Evolutionary conservation across 2,797 vertebrate species (phyloP).

Genomic region (Mus caroli): DNA sequence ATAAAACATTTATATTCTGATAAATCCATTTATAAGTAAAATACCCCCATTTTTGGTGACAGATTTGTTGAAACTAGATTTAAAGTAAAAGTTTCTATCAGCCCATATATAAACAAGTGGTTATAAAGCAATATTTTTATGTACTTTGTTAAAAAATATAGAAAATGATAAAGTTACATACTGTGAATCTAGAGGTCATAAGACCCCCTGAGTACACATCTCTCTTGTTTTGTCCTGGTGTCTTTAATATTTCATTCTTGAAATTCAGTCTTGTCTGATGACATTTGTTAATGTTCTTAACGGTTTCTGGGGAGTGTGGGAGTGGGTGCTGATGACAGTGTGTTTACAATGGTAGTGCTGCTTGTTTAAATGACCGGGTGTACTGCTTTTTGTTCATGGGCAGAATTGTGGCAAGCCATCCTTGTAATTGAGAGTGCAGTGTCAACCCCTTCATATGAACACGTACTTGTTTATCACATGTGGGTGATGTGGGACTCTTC

Average conservation of each 20-base stretch:
- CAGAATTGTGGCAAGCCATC: not conserved
- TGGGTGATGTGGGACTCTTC: not conserved
- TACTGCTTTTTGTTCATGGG: not conserved
- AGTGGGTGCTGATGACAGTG: not conserved
- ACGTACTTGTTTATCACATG: constrained; percentile 34
- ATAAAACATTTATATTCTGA: constrained; percentile 28
- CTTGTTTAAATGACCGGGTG: not conserved
- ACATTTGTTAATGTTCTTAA: constrained; percentile 34
- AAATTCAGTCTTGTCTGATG: constrained; percentile 28
- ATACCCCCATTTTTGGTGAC: not conserved
- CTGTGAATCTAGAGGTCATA: not conserved
- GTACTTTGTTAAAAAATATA: constrained; percentile 26
- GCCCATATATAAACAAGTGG: not conserved
- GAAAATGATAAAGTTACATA: not conserved
- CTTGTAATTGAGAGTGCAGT: constrained; percentile 7
- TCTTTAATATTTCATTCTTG: constrained; percentile 46
- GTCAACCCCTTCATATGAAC: constrained; percentile 6
- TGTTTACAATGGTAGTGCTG: not conserved
- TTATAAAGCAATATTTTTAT: constrained; percentile 5
- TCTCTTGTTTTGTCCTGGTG: not conserved
- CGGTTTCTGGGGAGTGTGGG: not conserved
- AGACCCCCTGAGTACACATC: not conserved
- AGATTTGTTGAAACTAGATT: constrained; percentile 55
- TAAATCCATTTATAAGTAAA: constrained; percentile 40
- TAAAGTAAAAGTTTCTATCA: constrained; percentile 38